phyloP scores from a whole-genome alignment of 2,797 vertebrate species.

The Bovichtus variegatus region DNA sequence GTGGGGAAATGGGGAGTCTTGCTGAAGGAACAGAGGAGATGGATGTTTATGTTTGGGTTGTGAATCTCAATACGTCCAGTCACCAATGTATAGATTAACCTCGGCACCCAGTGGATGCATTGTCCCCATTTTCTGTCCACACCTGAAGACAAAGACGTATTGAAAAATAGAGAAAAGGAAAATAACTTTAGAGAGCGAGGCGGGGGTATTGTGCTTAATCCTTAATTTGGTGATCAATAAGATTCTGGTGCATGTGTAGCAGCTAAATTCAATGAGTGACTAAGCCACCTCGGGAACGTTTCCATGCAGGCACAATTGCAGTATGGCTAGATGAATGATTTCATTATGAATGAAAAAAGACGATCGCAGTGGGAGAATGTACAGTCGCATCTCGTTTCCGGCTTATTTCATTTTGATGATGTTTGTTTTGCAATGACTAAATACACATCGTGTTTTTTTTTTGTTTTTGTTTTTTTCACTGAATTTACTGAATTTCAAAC shows the following conservation, averaged over 20 bases:
- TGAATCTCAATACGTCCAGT: slow-evolving; percentile 29
- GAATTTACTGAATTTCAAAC: neutral
- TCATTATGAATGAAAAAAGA: slow-evolving; percentile 30
- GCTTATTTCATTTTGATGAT: slow-evolving; percentile 44
- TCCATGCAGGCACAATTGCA: slow-evolving; percentile 38
- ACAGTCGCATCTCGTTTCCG: slow-evolving; percentile 39
- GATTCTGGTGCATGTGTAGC: slow-evolving; percentile 10
- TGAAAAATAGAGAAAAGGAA: neutral
- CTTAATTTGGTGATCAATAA: slow-evolving; percentile 45
- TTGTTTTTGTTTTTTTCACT: neutral
- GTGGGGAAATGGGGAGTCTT: slow-evolving; percentile 24
- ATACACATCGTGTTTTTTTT: neutral
- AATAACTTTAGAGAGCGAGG: neutral
- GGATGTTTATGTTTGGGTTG: slow-evolving; percentile 6
- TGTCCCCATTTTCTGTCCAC: slow-evolving; percentile 30
- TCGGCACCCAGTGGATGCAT: slow-evolving; percentile 38
- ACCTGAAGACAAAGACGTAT: slow-evolving; percentile 32
- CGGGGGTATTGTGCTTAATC: slow-evolving; percentile 33
- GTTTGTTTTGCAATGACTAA: slow-evolving; percentile 39
- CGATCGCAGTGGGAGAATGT: neutral
- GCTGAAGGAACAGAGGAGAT: slow-evolving; percentile 11
- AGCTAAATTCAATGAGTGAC: slow-evolving; percentile 32
- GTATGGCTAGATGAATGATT: slow-evolving; percentile 36
- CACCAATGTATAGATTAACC: slow-evolving; percentile 22
- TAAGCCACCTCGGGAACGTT: slow-evolving; percentile 32